Evolutionary conservation across 2,888 invertebrate genomes (phyloP).

Genomic region (Cheilosia impressa): DNA sequence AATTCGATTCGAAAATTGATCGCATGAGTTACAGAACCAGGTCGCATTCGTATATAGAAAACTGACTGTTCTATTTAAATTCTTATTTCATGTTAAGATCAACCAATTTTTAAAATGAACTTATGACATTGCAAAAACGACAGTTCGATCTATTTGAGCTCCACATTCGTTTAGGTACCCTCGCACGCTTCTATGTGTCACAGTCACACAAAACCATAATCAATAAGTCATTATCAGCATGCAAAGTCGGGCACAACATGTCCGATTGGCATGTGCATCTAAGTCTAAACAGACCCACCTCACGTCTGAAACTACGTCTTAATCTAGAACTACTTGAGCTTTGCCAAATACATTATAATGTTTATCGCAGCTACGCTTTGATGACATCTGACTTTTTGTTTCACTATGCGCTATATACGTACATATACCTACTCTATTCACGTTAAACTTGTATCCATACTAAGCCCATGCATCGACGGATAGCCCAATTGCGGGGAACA

Average conservation of each 20-base stretch:
- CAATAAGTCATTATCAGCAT: slow-evolving; percentile 33
- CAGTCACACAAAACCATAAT: slow-evolving; percentile 6
- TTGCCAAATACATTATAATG: not conserved
- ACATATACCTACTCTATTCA: not conserved
- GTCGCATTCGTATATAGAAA: too few species aligned
- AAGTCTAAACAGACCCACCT: not conserved
- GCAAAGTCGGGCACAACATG: slow-evolving; percentile 1
- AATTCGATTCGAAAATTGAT: too few species aligned
- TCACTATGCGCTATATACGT: not conserved
- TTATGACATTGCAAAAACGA: too few species aligned
- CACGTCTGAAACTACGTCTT: slow-evolving; percentile 20
- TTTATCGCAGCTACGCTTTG: not conserved
- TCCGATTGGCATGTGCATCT: not conserved
- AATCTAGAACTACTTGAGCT: slow-evolving; percentile 12
- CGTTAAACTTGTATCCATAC: not conserved
- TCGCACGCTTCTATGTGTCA: not conserved
- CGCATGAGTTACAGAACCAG: too few species aligned
- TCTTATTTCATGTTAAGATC: too few species aligned
- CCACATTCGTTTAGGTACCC: not conserved
- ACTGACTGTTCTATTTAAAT: too few species aligned
- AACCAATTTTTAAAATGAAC: too few species aligned
- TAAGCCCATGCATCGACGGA: not conserved
- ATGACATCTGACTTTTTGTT: not conserved
- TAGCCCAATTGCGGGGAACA: slow-evolving; percentile 8
- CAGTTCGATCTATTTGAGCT: too few species aligned